Evolutionary conservation across 2,888 invertebrate genomes (phyloP), one percentile per base, ranked within the genome.

Genomic region (Criorhina ranunculi): DNA sequence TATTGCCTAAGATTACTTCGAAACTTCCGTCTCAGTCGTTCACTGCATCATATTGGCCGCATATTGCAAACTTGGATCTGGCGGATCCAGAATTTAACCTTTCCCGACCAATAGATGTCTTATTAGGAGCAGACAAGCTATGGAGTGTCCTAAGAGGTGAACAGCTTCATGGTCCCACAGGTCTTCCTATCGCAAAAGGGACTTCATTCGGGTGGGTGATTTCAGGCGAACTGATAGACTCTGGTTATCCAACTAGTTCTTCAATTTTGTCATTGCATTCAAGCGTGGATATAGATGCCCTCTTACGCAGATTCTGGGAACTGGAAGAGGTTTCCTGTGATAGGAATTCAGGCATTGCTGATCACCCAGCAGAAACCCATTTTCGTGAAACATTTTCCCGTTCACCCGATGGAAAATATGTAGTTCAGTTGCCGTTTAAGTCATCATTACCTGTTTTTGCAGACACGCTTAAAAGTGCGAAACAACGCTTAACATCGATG

Each of bases 361-460:
- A 53, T 1, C 70, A 78, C 17, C 67, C n/a, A 0, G 60, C 67
- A 1, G 57, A 77, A 46, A 15, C 19, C n/a, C 66, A 66, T 29
- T 67, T 76, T 59, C 19, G 60, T 0, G 8, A 62, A 59, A 53
- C 77, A 0, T 49, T 49, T 17, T 64, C 42, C 4, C 60, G 60
- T 5, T 29, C 77, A 17, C 49, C 77, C 3, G 60, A 77, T 51
- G 33, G 49, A 7, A 57, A 59, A 44, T 76, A 59, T 66, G 57
- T 57, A 6, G 76, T 76, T 8, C 35, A 57, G 1, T 12, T 67
- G 2, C 76, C 76, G 0, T 76, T 76, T 15, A 76, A 76, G n/a
- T n/a, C n/a, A n/a, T n/a, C n/a, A n/a, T n/a, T n/a, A n/a, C n/a
- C n/a, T n/a, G n/a, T n/a, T n/a, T n/a, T n/a, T n/a, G n/a, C n/a